Evolutionary conservation across 2,888 invertebrate species (phyloP).

Genomic region (Mythimna loreyi): DNA sequence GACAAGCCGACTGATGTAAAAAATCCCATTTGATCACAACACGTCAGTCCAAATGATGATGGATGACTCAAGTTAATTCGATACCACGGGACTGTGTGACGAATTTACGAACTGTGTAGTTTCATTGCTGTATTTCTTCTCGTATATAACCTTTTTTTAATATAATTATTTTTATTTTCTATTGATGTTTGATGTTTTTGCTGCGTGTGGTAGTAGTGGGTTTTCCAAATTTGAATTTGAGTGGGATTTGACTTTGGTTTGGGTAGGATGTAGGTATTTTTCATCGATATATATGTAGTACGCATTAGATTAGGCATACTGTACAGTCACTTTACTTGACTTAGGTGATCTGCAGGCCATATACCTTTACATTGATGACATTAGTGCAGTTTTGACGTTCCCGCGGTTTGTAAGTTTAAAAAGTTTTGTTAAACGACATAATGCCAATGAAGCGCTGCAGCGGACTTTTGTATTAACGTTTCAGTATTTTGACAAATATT

Average conservation of each 20-base stretch:
- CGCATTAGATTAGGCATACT: no score
- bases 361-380: no score
- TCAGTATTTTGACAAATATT: no score
- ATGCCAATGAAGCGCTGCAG: no score
- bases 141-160: slow-evolving; percentile 49
- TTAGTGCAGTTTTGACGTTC: no score
- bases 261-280: background rate
- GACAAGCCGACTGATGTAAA: slow-evolving; percentile 65
- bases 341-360: no score
- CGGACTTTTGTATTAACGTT: no score
- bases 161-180: slow-evolving; percentile 63
- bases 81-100: slow-evolving; percentile 63
- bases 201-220: slow-evolving; percentile 17
- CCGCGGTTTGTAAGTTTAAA: no score
- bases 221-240: slow-evolving; percentile 33
- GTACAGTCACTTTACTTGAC: no score
- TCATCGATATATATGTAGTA: no score
- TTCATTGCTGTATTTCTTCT: slow-evolving; percentile 57
- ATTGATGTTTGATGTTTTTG: slow-evolving; percentile 45
- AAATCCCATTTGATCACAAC: slow-evolving; percentile 79
- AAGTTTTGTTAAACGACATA: no score
- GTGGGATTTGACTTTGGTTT: slow-evolving; percentile 18
- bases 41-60: slow-evolving; percentile 80
- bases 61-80: slow-evolving; percentile 70
- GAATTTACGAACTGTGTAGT: slow-evolving; percentile 67